Evolutionary conservation across 2,113 vertebrate genomes (phyloP), one percentile per base, ranked within the genome.

Genomic region (Labrus mixtus): DNA sequence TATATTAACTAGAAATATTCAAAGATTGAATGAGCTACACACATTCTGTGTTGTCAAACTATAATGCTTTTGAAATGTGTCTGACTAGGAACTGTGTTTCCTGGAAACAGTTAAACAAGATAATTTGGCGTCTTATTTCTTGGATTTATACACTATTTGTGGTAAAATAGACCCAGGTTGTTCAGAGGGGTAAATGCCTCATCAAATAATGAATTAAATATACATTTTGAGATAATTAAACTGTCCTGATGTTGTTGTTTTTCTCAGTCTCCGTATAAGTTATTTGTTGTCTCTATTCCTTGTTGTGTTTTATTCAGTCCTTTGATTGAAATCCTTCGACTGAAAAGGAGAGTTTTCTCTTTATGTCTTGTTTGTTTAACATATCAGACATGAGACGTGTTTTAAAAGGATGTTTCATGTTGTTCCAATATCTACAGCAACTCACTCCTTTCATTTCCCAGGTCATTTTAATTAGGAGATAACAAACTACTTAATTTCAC

Each of bases 401-500:
- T 43, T 22, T n/a, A 10, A 15, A 41, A 7, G 39, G 23, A 53
- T 22, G 37, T 68, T 71, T 70, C 17, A 25, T 56, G n/a, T 25
- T 67, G 20, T 39, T 29, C 45, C 25, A 37, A 62, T 2, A 29
- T 9, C 4, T 22, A 23, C 17, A 68, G 19, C 33, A 19, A 16
- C 15, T 48, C 17, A 48, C 46, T 17, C 17, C 17, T 48, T 48
- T 48, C 3, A 48, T 48, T 48, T 19, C 46, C 46, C 17, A 33
- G 57, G 37, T 71, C 20, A 71, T 63, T 81, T 68, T 43, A 68
- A 88, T 83, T 45, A 76, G 19, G 55, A 50, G 19, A 63, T 57
- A 53, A 71, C 37, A 48, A 48, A 48, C 46, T 16, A 46, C 45
- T 17, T 48, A 17, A 48, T 48, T 48, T 48, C 46, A 48, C 46